These are phyloP conservation scores for Campylorhamphus procurvoides DNA, from an alignment of 2,113 vertebrate genomes.

Conservation along the genomic window DNA sequence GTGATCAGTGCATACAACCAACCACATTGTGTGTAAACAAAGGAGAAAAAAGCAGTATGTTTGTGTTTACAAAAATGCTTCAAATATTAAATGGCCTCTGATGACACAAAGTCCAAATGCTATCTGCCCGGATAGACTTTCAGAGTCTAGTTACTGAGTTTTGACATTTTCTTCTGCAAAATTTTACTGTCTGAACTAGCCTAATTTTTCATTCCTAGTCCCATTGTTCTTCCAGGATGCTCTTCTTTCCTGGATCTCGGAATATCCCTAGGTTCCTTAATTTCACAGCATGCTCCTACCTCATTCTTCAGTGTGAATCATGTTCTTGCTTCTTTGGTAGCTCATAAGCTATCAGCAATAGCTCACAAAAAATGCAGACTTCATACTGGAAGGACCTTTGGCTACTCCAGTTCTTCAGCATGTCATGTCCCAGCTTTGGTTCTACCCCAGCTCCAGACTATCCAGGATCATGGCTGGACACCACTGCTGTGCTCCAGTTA, in stretches of 20 bases:
- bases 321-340: background rate
- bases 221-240: background rate
- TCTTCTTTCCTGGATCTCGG: background rate
- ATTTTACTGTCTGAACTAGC: background rate
- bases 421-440: background rate
- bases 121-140: background rate
- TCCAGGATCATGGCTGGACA: background rate
- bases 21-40: background rate
- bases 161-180: background rate
- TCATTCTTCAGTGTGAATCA: background rate
- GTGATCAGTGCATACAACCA: background rate
- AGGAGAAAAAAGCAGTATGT: background rate
- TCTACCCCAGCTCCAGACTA: background rate
- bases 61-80: background rate
- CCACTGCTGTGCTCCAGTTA: background rate
- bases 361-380: accelerated
- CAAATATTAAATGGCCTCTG: background rate
- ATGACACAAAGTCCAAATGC: background rate
- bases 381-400: background rate
- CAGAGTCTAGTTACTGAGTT: background rate
- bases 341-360: background rate
- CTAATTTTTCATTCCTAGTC: background rate
- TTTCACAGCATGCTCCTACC: background rate
- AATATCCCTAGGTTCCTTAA: background rate
- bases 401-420: accelerated